Base-by-base conservation (phyloP, 2,888 invertebrate genomes). In the Drosophila paramelanica region DNA sequence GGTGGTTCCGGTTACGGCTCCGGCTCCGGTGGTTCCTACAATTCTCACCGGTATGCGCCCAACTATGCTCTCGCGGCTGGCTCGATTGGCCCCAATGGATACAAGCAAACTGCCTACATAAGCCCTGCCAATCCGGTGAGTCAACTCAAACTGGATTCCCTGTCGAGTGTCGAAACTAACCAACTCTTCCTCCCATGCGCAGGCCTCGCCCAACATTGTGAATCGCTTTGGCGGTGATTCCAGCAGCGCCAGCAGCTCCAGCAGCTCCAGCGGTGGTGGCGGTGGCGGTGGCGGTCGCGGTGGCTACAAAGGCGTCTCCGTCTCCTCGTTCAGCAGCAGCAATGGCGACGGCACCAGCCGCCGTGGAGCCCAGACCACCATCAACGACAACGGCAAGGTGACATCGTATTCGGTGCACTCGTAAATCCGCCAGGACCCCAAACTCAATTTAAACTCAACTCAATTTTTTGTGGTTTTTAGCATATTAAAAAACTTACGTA, bases 371-470 rank as follows among this genome's bases (percentile, higher is more conserved):
- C 93, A 94, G 45, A 95, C 96, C 8, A 93, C 94, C 0, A 93
- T 96, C 56, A 95, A 96, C 87, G 94, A 96, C 80, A 96, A 96
- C 87, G 96, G 96, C 70, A 95, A 95, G 89, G 88, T 96, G 43
- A 94, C 94, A 58, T 93, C 93, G 49, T 95, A 95, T 60, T 85
- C 86, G 41, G 88, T 89, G 42, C 83, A 91, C 59, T 91, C 90
- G n/a, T 23, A 23, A 4, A 23, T 23, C 23, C 0, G 17, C 17
- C 17, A 17, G 17, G 17, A 17, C 17, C 17, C 17, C 17, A 23
- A 23, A 23, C 23, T 33, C 53, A 43, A 7, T n/a, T n/a, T 45
- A 7, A 41, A 8, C 31, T 14, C 14, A 36, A 27, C 41, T 31
- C 39, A 62, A 75, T 6, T 47, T 59, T 50, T 17, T 17, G 17